Percentiles rank a stretch among this genome's conserved stretches.
These are phyloP conservation scores for Urocynchramus pylzowi DNA, from an alignment of 2,113 vertebrate species.

Conservation along the genomic window DNA sequence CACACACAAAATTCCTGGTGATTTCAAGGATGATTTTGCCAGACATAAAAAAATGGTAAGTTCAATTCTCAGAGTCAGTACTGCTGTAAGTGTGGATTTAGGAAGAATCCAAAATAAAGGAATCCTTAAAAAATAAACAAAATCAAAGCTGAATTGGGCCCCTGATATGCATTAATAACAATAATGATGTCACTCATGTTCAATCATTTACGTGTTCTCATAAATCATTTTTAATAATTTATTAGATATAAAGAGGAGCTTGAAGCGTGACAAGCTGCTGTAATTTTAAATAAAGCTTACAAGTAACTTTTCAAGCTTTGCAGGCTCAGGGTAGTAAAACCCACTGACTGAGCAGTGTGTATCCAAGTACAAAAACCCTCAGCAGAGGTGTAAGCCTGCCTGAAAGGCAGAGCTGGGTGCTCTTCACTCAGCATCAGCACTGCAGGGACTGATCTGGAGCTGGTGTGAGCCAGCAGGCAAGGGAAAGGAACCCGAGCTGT, in stretches of 20 bases:
- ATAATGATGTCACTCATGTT: background rate
- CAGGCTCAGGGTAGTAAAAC: background rate
- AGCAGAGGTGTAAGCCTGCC: background rate
- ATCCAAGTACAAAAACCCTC: background rate
- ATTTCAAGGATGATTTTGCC: background rate
- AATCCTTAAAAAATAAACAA: background rate
- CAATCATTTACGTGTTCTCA: background rate
- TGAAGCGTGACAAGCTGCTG: background rate
- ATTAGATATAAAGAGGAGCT: background rate
- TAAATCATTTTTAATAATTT: constrained; percentile 4
- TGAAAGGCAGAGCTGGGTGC: background rate
- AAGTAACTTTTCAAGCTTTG: constrained; percentile 14
- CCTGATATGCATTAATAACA: background rate
- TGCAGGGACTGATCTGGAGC: background rate
- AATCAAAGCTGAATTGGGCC: background rate
- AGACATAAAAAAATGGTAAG: background rate
- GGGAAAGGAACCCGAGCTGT: fast-evolving
- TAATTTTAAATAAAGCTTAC: constrained; percentile 29
- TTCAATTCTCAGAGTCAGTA: background rate
- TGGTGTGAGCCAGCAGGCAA: fast-evolving
- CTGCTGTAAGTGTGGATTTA: background rate
- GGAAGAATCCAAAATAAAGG: background rate
- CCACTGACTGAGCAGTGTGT: background rate
- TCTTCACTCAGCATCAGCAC: background rate
- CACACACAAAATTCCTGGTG: background rate